Evolutionary conservation across 2,888 invertebrate genomes (phyloP), one percentile per base, ranked within the genome.

Genomic region (Itoplectis maculator): DNA sequence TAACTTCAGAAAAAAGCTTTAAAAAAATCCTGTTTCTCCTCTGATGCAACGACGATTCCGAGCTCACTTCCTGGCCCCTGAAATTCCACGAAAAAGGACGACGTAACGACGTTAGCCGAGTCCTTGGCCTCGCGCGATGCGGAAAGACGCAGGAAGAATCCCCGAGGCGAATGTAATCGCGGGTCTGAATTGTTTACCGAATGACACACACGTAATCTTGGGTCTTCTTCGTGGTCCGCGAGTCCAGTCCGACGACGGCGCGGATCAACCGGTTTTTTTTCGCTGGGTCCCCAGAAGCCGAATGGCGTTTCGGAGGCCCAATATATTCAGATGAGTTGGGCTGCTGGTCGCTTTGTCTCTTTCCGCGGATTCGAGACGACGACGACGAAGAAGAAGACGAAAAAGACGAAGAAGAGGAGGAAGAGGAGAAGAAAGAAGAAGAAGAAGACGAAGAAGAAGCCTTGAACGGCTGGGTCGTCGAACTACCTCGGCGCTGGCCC

Each of bases 391-490:
- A 47, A 47, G 11, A 42, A 42, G 42, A 42, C 2, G 8, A 42
- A 42, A 2, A 29, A 29, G 29, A 29, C 2, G 2, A 29, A 3
- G 29, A 29, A 29, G 29, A 29, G 5, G 29, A 70, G 69, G 80
- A 63, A 69, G 75, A 65, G 47, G 75, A 29, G 5, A 5, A 29
- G 5, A 5, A 29, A 29, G 29, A 68, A n/a, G 65, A 23, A 47
- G 45, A 49, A 35, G 75, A 75, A 63, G 76, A 82, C 37, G 72
- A 83, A 80, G 79, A 73, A 77, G 74, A 49, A 83, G 84, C 89
- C 90, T 90, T 91, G 90, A 89, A 88, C 87, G 87, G 85, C 83
- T 86, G 83, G 89, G 90, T 91, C 91, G 86, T 90, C 89, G 91
- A 91, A 90, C 91, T 87, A 89, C 86, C 2, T 2, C 86, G 86